Conservation (phyloP, 2,888 invertebrate genomes). For the Panzeria rudis region DNA sequence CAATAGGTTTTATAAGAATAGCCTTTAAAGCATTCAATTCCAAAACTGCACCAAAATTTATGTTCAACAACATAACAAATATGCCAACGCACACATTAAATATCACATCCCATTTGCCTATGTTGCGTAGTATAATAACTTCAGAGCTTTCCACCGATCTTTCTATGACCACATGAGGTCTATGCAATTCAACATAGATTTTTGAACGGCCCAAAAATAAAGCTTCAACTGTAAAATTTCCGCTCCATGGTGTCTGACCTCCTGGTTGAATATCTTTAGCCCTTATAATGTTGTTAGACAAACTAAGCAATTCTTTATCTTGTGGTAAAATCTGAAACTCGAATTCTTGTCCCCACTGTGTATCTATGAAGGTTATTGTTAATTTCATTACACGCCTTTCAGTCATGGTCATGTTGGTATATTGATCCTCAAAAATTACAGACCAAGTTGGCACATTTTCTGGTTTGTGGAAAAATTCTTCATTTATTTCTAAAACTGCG, state of each 20-base stretch:
- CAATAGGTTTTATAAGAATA: conserved; percentile 88
- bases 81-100: conserved; percentile 89
- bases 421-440: conserved; percentile 35
- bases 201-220: conserved; percentile 77
- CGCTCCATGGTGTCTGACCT: conserved; percentile 64
- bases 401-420: conserved; percentile 73
- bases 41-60: conserved; percentile 94
- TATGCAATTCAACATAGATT: conserved; percentile 73
- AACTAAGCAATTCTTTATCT: conserved; percentile 71
- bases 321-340: conserved; percentile 68
- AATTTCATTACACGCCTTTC: conserved; percentile 60
- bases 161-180: conserved; percentile 63
- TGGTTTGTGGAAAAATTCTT: neutral
- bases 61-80: conserved; percentile 90
- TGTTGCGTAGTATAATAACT: conserved; percentile 86
- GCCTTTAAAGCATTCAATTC: conserved; percentile 88
- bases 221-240: conserved; percentile 73
- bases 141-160: conserved; percentile 79
- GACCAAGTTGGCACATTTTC: conserved; percentile 66
- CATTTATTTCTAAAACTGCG: neutral
- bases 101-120: conserved; percentile 87
- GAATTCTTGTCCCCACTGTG: conserved; percentile 64
- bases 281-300: conserved; percentile 74
- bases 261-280: conserved; percentile 61
- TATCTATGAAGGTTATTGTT: conserved; percentile 66